Base-by-base conservation (phyloP, 2,797 vertebrate genomes). In the Sardinella longiceps region DNA sequence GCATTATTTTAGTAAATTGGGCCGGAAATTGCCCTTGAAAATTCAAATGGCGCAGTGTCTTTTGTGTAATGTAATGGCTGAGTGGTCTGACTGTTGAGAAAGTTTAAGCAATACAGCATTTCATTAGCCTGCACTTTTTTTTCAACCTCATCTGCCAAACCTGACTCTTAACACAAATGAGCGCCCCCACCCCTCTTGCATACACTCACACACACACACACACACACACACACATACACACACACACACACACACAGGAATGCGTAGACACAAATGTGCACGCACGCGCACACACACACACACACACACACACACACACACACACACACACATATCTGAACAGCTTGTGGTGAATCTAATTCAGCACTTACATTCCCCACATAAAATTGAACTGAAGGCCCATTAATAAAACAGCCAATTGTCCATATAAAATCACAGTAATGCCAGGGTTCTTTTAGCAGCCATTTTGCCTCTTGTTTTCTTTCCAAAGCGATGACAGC, bases 1-100 rank as follows among this genome's bases (percentile, higher is more conserved):
- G 58, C 80, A 81, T 85, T 66, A 77, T 66, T 83, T 66, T 83
- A 81, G 83, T 85, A 88, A 83, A 87, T 70, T 51, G 82, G 63
- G 81, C 39, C 86, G 70, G 86, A 88, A 88, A 88, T 88, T 88
- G 85, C 86, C 87, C 86, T 85, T 82, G 81, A 87, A 89, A 87
- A 89, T 88, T 87, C 88, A 87, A 87, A 83, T 85, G 82, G 7
- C 14, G 80, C 51, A 77, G 45, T 80, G 51, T 81, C 86, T 39
- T 30, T 81, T 83, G 84, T 74, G 81, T 81, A 86, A 84, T 86
- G 85, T 86, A 84, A 88, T 86, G 43, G 18, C 80, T 82, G 81
- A 80, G 82, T 80, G 82, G 66, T 46, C 28, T 33, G 82, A 33
- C 14, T 39, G 66, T 37, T 37, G 66, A 74, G 20, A 43, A 77